A percentile compares a stretch with the other conserved stretches of the same genome.
Conservation (phyloP, 2,797 vertebrate genomes). For the Poecilia velifera region DNA sequence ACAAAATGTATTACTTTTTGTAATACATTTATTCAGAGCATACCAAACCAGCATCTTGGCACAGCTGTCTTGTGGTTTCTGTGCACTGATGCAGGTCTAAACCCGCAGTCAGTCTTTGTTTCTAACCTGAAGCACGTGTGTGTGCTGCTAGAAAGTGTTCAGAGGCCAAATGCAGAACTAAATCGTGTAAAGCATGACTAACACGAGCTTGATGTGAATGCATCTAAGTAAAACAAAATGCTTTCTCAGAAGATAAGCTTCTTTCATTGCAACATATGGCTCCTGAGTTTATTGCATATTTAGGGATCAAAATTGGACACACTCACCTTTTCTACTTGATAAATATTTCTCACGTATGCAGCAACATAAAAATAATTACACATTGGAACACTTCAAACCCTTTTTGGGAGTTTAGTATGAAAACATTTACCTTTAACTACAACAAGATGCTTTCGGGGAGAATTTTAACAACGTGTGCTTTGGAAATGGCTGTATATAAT, state of each 20-base stretch:
- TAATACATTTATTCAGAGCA: constrained; percentile 8
- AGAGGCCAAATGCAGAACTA: constrained; percentile 49
- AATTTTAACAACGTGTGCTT: not conserved
- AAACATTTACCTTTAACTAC: not conserved
- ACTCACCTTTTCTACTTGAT: not conserved
- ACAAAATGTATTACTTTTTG: not conserved
- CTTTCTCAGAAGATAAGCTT: constrained; percentile 16
- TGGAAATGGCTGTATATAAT: not conserved
- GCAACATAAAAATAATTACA: constrained; percentile 3
- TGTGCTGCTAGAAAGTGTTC: constrained; percentile 35
- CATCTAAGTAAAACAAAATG: constrained; percentile 51
- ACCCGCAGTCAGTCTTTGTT: constrained; percentile 54
- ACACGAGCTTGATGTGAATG: constrained; percentile 42
- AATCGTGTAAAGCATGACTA: constrained; percentile 55
- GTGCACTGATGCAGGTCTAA: constrained; percentile 52
- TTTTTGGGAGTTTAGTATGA: not conserved
- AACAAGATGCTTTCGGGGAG: not conserved
- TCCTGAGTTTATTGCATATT: constrained; percentile 6
- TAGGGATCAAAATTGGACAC: not conserved
- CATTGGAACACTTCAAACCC: not conserved
- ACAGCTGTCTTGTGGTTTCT: constrained; percentile 56
- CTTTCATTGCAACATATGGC: constrained; percentile 21
- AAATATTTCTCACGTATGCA: not conserved
- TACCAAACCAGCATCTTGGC: constrained; percentile 54
- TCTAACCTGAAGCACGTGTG: constrained; percentile 72